A percentile compares a stretch with the other conserved stretches of the same genome.
phyloP scores from a whole-genome alignment of 2,888 invertebrate genomes.

The Drosophila demipolita region DNA sequence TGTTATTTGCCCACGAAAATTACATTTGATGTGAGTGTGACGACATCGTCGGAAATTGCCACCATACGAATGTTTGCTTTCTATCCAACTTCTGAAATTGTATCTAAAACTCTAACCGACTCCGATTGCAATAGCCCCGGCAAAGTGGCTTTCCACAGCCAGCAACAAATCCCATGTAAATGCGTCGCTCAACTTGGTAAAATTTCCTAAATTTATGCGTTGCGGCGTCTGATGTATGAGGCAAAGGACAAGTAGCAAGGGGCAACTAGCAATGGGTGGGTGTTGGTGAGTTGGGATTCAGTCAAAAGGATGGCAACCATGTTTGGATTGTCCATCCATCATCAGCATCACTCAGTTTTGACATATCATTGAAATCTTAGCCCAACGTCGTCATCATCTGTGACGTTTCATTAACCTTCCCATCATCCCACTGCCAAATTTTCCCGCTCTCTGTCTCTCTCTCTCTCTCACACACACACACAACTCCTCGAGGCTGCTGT shows the following conservation, averaged over 20 bases:
- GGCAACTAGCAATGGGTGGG: not conserved
- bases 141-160: conserved; percentile 7
- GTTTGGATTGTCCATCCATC: conserved; percentile 72
- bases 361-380: conserved; percentile 81
- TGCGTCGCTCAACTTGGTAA: conserved; percentile 64
- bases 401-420: conserved; percentile 82
- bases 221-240: conserved; percentile 69
- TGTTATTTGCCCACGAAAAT: conserved; percentile 76
- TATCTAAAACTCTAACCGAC: conserved; percentile 11
- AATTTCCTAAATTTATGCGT: conserved; percentile 75
- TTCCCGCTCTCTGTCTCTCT: not conserved
- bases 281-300: conserved; percentile 1
- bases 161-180: conserved; percentile 69
- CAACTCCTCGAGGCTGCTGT: conserved; percentile 8
- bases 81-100: conserved; percentile 10
- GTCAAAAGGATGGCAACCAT: conserved; percentile 31
- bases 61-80: conserved; percentile 59
- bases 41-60: conserved; percentile 80
- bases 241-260: conserved; percentile 22
- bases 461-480: not conserved
- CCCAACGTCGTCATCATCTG: conserved; percentile 73
- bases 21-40: conserved; percentile 77
- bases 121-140: conserved; percentile 8
- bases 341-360: conserved; percentile 82
- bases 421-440: not conserved